Evolutionary conservation across 2,888 invertebrate genomes (phyloP).

Genomic region (Eubasilissa splendida): DNA sequence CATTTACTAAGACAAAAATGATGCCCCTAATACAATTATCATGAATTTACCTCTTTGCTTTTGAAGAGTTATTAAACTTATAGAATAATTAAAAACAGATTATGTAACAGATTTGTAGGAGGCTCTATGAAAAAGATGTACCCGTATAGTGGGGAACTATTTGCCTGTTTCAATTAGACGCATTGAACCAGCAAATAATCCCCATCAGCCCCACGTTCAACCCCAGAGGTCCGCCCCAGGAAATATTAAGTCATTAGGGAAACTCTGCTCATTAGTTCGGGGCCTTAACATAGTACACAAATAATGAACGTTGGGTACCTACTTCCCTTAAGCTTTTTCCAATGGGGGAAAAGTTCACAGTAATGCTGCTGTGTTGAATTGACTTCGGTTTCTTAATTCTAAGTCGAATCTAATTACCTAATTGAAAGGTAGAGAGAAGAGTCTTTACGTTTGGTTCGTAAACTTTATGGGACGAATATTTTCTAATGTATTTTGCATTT

Average conservation of each 20-base stretch:
- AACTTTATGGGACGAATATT: no score
- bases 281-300: constrained; percentile 21
- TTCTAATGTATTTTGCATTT: no score
- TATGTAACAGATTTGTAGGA: background rate
- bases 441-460: no score
- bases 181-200: constrained; percentile 49
- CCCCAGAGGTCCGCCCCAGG: constrained; percentile 4
- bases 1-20: constrained; percentile 7
- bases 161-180: constrained; percentile 45
- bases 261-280: constrained; percentile 33
- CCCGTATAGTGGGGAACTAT: constrained; percentile 28
- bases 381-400: no score
- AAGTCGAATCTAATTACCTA: background rate
- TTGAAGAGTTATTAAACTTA: constrained; percentile 15
- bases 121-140: background rate
- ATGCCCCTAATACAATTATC: constrained; percentile 2
- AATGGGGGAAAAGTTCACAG: constrained; percentile 11
- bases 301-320: background rate
- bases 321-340: constrained; percentile 1
- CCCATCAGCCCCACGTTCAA: background rate
- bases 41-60: background rate
- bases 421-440: background rate
- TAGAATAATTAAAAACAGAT: constrained; percentile 28
- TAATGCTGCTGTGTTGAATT: constrained; percentile 1
- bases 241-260: constrained; percentile 40